A percentile compares a stretch with the other conserved stretches of the same genome.
These are phyloP conservation scores for Napeogenes inachia DNA, from an alignment of 2,888 invertebrate genomes.

Conservation along the genomic window DNA sequence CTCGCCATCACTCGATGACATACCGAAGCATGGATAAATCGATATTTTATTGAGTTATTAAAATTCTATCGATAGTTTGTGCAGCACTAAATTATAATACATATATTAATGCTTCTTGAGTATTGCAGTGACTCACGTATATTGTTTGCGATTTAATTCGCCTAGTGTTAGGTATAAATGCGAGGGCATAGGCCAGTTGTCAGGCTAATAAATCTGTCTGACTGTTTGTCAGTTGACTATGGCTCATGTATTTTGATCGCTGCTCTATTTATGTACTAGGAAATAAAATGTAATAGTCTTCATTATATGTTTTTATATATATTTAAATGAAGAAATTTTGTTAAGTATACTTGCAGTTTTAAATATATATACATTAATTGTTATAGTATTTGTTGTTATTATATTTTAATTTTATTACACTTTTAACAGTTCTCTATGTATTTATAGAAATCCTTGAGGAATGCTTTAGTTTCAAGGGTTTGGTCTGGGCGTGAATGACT, in stretches of 20 bases:
- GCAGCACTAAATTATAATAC: constrained; percentile 25
- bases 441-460: no score
- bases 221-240: constrained; percentile 40
- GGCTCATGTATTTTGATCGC: constrained; percentile 27
- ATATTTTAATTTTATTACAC: no score
- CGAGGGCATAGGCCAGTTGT: constrained; percentile 32
- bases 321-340: no score
- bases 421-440: no score
- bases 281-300: neutral
- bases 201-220: constrained; percentile 49
- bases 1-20: constrained; percentile 65
- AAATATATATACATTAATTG: no score
- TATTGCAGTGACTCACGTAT: neutral
- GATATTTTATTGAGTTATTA: constrained; percentile 11
- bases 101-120: constrained; percentile 20
- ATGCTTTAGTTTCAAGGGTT: no score
- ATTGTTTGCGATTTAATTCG: constrained; percentile 21
- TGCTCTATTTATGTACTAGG: constrained; percentile 18
- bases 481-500: no score
- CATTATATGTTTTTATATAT: no score
- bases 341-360: no score
- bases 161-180: constrained; percentile 30
- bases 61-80: constrained; percentile 18
- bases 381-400: no score
- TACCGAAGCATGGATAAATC: constrained; percentile 49